A percentile compares a stretch with the other conserved stretches of the same genome.
These are phyloP conservation scores for Oscarella lobularis DNA, from an alignment of 37 sponge, comb jelly and placozoan genomes.

Conservation along the genomic window DNA sequence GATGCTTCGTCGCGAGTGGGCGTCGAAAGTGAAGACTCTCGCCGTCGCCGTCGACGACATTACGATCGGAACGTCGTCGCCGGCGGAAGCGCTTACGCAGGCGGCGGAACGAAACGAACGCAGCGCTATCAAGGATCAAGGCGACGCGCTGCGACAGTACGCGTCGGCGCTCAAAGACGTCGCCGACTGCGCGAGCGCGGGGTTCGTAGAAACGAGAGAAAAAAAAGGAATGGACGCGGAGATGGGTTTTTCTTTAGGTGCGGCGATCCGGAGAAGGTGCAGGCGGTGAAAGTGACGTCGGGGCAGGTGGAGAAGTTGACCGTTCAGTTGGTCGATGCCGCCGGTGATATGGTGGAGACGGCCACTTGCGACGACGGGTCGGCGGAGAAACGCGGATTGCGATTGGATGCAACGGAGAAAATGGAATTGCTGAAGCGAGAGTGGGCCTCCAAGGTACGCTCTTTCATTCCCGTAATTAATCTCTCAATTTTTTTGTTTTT, in stretches of 20 bases:
- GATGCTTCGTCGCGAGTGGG: conserved; percentile 62
- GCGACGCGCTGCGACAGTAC: not conserved
- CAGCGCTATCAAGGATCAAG: not conserved
- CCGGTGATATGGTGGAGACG: not conserved
- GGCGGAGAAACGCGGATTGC: conserved; percentile 23
- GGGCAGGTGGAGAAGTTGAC: not conserved
- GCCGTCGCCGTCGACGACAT: not conserved
- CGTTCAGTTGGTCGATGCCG: not conserved
- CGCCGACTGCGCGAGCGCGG: not conserved
- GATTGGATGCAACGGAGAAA: conserved; percentile 20
- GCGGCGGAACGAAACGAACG: not conserved
- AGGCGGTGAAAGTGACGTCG: not conserved
- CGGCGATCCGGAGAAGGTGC: not conserved
- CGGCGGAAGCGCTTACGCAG: not conserved
- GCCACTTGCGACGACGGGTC: not conserved
- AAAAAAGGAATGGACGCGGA: too few relatives aligned
- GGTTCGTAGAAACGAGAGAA: not conserved
- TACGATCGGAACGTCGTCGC: not conserved
- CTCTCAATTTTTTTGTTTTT: not conserved
- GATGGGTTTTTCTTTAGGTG: not conserved
- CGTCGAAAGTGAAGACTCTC: conserved; percentile 39
- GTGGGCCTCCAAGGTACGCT: conserved; percentile 81
- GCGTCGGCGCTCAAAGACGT: not conserved
- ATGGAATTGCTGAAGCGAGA: conserved; percentile 48
- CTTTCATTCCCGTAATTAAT: conserved; percentile 13